phyloP scores from a whole-genome alignment of 2,113 vertebrate genomes.

The Hydrochoerus hydrochaeris region DNA sequence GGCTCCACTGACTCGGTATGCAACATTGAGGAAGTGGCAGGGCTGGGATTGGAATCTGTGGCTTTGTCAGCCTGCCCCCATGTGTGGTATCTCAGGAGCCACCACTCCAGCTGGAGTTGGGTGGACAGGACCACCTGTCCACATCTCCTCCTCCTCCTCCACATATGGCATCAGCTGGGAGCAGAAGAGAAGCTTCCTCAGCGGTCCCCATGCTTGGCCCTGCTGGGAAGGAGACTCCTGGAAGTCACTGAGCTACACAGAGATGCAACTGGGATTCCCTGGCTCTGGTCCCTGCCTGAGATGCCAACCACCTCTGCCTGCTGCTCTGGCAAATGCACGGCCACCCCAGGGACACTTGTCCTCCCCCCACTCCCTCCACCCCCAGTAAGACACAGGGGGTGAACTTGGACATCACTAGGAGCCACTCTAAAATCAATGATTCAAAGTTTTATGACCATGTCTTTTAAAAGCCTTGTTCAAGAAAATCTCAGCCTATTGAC shows the following conservation, averaged over 20 bases:
- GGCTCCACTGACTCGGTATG: background rate
- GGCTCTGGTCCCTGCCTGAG: background rate
- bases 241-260: background rate
- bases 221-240: background rate
- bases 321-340: fast-evolving
- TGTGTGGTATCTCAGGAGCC: background rate
- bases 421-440: background rate
- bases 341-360: background rate
- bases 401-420: background rate
- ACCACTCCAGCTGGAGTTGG: background rate
- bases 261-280: background rate
- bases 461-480: background rate
- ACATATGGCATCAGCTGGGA: background rate
- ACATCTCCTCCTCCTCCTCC: background rate
- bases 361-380: no score
- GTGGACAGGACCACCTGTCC: background rate
- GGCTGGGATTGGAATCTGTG: background rate
- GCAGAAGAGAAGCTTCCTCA: no score
- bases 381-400: background rate
- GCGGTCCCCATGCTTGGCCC: background rate
- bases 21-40: fast-evolving
- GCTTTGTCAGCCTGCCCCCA: background rate
- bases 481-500: background rate
- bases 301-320: background rate
- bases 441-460: background rate